These are phyloP conservation scores for Gavialis gangeticus DNA, from an alignment of 2,113 vertebrate species.

Conservation along the genomic window DNA sequence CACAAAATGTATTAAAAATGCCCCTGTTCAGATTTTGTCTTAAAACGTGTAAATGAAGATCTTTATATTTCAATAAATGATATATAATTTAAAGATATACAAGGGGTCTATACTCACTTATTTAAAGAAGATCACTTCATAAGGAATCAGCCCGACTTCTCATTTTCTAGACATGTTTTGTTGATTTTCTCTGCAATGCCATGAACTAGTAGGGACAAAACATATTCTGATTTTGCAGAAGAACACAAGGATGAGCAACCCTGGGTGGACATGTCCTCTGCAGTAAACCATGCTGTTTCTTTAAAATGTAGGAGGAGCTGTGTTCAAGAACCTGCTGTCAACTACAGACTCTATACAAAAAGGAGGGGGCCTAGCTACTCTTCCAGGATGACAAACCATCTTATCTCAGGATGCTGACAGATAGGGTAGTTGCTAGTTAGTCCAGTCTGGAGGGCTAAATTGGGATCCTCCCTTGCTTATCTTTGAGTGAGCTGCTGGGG, in stretches of 20 bases:
- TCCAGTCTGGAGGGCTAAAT: accelerated
- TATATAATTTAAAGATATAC: slow-evolving; percentile 81
- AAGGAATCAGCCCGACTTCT: not conserved
- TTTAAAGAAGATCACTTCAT: slow-evolving; percentile 27
- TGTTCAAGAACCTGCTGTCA: not conserved
- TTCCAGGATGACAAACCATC: not conserved
- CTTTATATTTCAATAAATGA: slow-evolving; percentile 89
- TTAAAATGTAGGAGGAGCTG: not conserved
- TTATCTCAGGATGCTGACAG: too few relatives aligned
- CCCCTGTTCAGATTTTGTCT: slow-evolving; percentile 76
- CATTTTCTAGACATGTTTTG: not conserved
- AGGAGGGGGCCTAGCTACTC: not conserved
- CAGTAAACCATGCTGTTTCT: not conserved
- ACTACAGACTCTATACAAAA: accelerated
- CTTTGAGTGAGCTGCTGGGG: not conserved
- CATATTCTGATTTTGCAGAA: not conserved
- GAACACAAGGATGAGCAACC: not conserved
- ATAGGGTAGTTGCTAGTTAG: accelerated
- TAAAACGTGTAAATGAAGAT: slow-evolving; percentile 83
- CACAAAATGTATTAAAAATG: slow-evolving; percentile 81
- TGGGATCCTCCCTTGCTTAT: accelerated
- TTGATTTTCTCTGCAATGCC: not conserved
- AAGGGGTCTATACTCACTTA: slow-evolving; percentile 63
- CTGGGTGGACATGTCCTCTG: accelerated
- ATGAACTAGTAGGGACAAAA: accelerated